Conservation (phyloP, 2,113 vertebrate species). For the Sinocyclocheilus rhinocerous region DNA sequence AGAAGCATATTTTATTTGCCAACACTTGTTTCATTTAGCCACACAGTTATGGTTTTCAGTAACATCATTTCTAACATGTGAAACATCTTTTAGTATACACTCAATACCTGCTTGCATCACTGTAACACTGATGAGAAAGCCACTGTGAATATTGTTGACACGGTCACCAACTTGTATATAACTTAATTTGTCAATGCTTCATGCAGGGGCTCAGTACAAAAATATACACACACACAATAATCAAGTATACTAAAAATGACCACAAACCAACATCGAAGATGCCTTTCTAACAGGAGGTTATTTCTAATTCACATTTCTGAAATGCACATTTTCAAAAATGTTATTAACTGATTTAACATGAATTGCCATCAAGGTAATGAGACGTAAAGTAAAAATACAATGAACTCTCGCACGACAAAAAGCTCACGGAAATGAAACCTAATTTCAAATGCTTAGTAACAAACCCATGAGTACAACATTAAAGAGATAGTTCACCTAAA, state of each 20-base stretch:
- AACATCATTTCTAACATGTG: slow-evolving; percentile 20
- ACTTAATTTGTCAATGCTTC: slow-evolving; percentile 43
- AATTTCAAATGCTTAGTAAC: neutral
- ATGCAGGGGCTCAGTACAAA: slow-evolving; percentile 66
- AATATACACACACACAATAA: slow-evolving; percentile 53
- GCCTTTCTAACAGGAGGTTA: slow-evolving; percentile 52
- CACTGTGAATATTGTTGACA: neutral
- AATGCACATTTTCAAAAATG: slow-evolving; percentile 22
- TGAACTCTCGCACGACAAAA: slow-evolving; percentile 25
- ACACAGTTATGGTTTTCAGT: slow-evolving; percentile 50
- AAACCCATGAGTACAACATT: neutral
- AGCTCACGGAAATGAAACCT: neutral
- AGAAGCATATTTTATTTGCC: slow-evolving; percentile 67
- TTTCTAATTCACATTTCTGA: slow-evolving; percentile 23
- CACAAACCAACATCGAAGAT: slow-evolving; percentile 50
- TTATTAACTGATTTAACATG: slow-evolving; percentile 18
- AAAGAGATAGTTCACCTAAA: slow-evolving; percentile 4
- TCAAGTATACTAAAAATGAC: slow-evolving; percentile 54
- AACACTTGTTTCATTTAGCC: slow-evolving; percentile 54
- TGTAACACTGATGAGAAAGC: slow-evolving; percentile 45
- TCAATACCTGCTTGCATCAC: slow-evolving; percentile 13
- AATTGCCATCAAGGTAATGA: neutral
- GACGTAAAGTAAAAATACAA: neutral
- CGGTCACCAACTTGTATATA: neutral
- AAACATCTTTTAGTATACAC: slow-evolving; percentile 27